Evolutionary conservation across 2,888 invertebrate genomes (phyloP).

Genomic region (Prosapia bicincta): DNA sequence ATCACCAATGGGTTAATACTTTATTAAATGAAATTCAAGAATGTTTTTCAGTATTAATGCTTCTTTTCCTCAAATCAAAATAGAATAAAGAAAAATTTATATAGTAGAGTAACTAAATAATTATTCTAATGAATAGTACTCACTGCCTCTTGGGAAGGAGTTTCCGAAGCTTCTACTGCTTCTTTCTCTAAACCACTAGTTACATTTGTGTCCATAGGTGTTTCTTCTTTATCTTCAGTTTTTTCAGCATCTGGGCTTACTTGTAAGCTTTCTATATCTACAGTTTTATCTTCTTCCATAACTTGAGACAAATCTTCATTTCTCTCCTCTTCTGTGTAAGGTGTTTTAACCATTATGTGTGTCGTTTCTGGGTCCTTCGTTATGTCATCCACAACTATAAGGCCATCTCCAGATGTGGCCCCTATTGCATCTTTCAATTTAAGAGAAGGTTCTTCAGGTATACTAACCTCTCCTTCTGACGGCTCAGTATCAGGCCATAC

Average conservation of each 20-base stretch:
- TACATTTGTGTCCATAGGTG: no score
- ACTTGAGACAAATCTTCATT: neutral
- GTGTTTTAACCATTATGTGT: neutral
- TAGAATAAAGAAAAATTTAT: no score
- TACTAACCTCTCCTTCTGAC: neutral
- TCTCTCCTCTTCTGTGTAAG: neutral
- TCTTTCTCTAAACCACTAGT: no score
- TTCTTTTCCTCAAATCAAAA: no score
- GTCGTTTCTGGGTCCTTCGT: neutral
- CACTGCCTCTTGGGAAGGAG: neutral
- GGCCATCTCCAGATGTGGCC: conserved; percentile 25
- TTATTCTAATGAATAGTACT: no score
- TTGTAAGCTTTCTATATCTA: neutral
- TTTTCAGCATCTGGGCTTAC: neutral
- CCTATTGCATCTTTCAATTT: conserved; percentile 12
- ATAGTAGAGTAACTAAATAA: no score
- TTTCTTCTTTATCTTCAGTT: no score
- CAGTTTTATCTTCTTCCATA: neutral
- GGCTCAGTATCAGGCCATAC: conserved; percentile 31
- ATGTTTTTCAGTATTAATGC: no score
- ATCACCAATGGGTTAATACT: no score
- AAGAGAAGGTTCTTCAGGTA: neutral
- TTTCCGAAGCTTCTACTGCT: neutral
- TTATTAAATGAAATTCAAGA: no score
- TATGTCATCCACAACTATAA: conserved; percentile 9